Conservation (phyloP, 2,888 invertebrate species). For the Heteromurus nitidus region DNA sequence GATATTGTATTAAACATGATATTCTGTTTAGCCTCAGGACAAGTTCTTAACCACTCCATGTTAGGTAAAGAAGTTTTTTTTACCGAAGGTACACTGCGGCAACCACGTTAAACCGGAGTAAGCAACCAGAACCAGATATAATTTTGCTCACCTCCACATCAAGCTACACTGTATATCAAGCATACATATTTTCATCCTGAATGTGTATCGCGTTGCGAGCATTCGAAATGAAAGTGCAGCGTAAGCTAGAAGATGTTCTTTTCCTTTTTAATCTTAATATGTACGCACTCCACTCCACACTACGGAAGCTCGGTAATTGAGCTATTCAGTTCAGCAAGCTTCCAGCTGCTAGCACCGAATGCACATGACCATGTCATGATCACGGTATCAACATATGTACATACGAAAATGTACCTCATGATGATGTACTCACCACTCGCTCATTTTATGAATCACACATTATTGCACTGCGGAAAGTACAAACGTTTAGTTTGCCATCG, state of each 20-base stretch:
- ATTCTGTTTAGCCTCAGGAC: constrained; percentile 53
- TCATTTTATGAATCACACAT: background rate
- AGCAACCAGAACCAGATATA: background rate
- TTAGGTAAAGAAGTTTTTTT: constrained; percentile 1
- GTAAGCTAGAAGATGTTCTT: constrained; percentile 18
- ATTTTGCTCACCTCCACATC: constrained; percentile 12
- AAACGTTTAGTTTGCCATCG: background rate
- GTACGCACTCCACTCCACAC: constrained; percentile 5
- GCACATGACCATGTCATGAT: constrained; percentile 25
- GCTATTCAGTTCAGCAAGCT: background rate
- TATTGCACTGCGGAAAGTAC: background rate
- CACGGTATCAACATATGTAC: no score
- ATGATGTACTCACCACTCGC: no score
- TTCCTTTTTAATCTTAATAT: no score
- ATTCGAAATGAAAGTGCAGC: no score
- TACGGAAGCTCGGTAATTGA: background rate
- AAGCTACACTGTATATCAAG: background rate
- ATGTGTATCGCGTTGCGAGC: no score
- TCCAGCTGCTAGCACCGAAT: constrained; percentile 14
- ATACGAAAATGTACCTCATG: background rate
- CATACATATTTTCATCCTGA: no score
- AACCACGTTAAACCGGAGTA: background rate
- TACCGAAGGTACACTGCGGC: background rate
- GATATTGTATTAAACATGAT: background rate
- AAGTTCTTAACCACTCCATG: constrained; percentile 34